Evolutionary conservation across 2,888 invertebrate genomes (phyloP).

Genomic region (Ischnus inquisitorius): DNA sequence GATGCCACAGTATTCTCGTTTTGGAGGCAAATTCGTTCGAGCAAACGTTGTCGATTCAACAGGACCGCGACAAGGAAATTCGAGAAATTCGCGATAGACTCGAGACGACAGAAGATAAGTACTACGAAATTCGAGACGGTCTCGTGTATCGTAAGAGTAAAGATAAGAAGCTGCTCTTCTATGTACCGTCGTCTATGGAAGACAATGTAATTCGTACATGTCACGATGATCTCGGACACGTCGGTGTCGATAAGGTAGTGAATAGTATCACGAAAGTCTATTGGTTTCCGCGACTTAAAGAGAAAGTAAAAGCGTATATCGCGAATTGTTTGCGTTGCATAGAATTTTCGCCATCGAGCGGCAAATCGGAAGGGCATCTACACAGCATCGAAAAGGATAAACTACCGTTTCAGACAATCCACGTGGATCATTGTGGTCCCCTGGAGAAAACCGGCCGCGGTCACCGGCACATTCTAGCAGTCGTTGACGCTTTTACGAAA

Average conservation of each 20-base stretch:
- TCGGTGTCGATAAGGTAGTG: slow-evolving; percentile 62
- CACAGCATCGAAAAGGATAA: slow-evolving; percentile 74
- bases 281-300: slow-evolving; percentile 70
- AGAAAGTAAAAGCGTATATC: slow-evolving; percentile 73
- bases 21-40: slow-evolving; percentile 66
- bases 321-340: slow-evolving; percentile 77
- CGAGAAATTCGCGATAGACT: slow-evolving; percentile 58
- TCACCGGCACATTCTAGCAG: slow-evolving; percentile 57
- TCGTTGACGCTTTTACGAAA: slow-evolving; percentile 67
- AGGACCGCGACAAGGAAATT: slow-evolving; percentile 64
- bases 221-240: slow-evolving; percentile 66
- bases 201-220: slow-evolving; percentile 59
- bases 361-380: slow-evolving; percentile 73
- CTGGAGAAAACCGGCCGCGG: slow-evolving; percentile 60
- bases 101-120: slow-evolving; percentile 64
- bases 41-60: slow-evolving; percentile 62
- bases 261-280: slow-evolving; percentile 60
- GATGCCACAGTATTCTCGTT: slow-evolving; percentile 61
- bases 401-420: slow-evolving; percentile 73
- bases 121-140: slow-evolving; percentile 69
- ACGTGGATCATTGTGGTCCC: slow-evolving; percentile 76
- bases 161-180: slow-evolving; percentile 58
- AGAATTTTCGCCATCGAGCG: slow-evolving; percentile 56
- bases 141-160: slow-evolving; percentile 68
- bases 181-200: slow-evolving; percentile 64